Percentiles rank a stretch among this genome's conserved stretches.
Conservation (phyloP, 2,797 vertebrate genomes). For the Brachyalestes nurse region DNA sequence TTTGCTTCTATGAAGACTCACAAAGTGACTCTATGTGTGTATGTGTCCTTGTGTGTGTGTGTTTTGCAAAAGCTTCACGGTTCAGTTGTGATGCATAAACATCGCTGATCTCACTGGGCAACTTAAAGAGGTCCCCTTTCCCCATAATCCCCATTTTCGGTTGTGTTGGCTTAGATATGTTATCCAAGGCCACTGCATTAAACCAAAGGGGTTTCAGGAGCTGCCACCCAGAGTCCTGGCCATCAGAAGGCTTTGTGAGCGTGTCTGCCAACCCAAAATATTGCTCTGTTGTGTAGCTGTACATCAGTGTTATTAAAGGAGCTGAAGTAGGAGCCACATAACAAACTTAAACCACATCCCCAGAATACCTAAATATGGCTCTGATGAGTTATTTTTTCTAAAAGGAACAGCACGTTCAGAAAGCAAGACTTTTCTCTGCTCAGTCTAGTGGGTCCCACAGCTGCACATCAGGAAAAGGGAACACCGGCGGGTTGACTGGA, state of each 20-base stretch:
- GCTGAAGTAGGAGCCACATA: neutral
- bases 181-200: neutral
- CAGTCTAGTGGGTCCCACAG: conserved; percentile 25
- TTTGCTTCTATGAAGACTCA: conserved; percentile 39
- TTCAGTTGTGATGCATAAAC: conserved; percentile 47
- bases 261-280: neutral
- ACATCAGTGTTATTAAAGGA: too few species aligned
- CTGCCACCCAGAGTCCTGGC: neutral
- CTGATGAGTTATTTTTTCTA: conserved; percentile 12
- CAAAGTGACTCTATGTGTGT: conserved; percentile 32
- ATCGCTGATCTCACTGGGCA: conserved; percentile 41
- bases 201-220: neutral
- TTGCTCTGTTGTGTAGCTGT: too few species aligned
- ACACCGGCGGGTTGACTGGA: conserved; percentile 33
- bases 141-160: neutral
- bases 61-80: conserved; percentile 30
- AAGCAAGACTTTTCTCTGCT: conserved; percentile 3
- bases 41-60: neutral
- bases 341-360: neutral
- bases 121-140: conserved; percentile 7
- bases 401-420: conserved; percentile 26
- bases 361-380: neutral
- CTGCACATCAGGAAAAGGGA: conserved; percentile 34
- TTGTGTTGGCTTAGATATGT: conserved; percentile 26
- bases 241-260: neutral